These are phyloP conservation scores for Xestia ashworthii DNA, from an alignment of 2,888 invertebrate species.

Conservation along the genomic window DNA sequence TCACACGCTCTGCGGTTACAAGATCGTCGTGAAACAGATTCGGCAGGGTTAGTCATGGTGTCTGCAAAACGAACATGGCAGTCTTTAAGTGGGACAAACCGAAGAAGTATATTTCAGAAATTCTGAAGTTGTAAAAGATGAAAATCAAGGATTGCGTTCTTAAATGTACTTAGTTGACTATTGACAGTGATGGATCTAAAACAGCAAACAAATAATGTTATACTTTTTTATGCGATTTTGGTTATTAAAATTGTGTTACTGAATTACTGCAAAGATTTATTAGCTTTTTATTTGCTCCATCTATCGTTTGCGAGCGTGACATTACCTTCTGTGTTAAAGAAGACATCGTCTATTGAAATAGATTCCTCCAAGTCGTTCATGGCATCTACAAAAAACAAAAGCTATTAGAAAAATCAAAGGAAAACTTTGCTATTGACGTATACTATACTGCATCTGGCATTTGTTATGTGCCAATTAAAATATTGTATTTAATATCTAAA, in stretches of 20 bases:
- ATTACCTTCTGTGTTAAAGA: conserved; percentile 36
- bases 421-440: no score
- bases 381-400: background rate
- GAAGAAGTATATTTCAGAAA: background rate
- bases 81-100: background rate
- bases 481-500: background rate
- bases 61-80: background rate
- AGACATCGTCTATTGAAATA: background rate
- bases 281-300: background rate
- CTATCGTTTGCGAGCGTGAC: background rate
- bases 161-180: no score
- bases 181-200: no score
- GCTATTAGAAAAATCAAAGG: background rate
- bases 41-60: background rate
- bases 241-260: no score
- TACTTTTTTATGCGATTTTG: no score
- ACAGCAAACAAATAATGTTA: no score
- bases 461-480: background rate
- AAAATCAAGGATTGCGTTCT: no score
- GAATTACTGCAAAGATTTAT: no score
- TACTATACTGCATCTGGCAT: background rate
- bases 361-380: background rate
- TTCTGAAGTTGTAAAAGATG: no score
- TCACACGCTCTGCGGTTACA: conserved; percentile 21
- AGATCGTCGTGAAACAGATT: conserved; percentile 1